A percentile compares a stretch with the other conserved stretches of the same genome.
These are phyloP conservation scores for Lophotis ruficrista DNA, from an alignment of 2,113 vertebrate genomes.

Conservation along the genomic window DNA sequence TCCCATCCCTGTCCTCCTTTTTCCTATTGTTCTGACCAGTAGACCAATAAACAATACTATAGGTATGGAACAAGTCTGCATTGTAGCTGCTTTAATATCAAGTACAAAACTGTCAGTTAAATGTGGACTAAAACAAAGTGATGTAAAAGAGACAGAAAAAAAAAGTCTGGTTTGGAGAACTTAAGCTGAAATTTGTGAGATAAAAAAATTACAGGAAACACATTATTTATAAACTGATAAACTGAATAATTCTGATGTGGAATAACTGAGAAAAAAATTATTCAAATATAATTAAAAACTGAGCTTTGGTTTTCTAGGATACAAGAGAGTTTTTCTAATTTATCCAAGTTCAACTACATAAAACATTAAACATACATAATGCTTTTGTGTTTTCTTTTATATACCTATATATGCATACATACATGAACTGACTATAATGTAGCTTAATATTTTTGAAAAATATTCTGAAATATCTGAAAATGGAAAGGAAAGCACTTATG, in stretches of 20 bases:
- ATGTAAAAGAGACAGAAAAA: not conserved
- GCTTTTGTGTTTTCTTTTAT: not conserved
- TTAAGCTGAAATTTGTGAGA: not conserved
- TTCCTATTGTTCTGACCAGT: not conserved
- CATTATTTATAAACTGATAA: not conserved
- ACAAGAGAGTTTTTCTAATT: not conserved
- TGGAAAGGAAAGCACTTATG: not conserved
- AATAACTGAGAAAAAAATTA: not conserved
- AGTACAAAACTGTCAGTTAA: not conserved
- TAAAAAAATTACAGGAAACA: not conserved
- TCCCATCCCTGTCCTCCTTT: not conserved
- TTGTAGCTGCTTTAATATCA: not conserved
- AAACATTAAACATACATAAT: not conserved
- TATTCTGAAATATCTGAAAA: not conserved
- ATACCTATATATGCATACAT: not conserved
- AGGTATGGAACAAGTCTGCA: not conserved
- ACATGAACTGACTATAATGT: not conserved
- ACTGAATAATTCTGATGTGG: not conserved
- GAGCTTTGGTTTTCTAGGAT: not conserved
- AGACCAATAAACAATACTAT: not conserved
- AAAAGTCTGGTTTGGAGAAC: not conserved
- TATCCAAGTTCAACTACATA: not conserved
- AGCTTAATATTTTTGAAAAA: not conserved
- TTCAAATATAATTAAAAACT: not conserved
- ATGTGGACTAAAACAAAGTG: not conserved